Conservation (phyloP, 2,113 vertebrate genomes). For the Strigops habroptila region DNA sequence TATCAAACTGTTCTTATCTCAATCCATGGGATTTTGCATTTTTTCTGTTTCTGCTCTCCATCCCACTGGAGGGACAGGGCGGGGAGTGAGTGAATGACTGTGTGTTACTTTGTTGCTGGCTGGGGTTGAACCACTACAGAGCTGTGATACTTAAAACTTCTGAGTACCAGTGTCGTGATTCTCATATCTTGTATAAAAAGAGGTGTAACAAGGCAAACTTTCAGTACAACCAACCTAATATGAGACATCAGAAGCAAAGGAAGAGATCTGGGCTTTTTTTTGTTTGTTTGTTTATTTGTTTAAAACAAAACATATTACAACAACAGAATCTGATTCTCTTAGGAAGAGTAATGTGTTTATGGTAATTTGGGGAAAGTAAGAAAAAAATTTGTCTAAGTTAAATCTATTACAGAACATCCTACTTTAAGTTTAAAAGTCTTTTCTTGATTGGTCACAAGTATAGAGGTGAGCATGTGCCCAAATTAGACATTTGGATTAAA, state of each 20-base stretch:
- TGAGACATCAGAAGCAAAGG: not conserved
- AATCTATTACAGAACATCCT: not conserved
- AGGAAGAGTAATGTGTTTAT: not conserved
- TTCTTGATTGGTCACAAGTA: not conserved
- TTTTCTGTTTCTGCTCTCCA: too few species aligned
- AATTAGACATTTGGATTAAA: not conserved
- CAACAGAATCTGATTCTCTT: not conserved
- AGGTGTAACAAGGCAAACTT: not conserved
- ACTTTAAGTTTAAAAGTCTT: not conserved
- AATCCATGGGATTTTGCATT: too few species aligned
- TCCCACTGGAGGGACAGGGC: too few species aligned
- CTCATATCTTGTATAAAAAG: not conserved
- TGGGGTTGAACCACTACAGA: too few species aligned
- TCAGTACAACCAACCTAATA: not conserved
- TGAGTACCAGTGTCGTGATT: not conserved
- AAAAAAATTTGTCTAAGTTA: not conserved
- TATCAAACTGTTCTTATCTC: too few species aligned
- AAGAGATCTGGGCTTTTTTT: rapidly evolving
- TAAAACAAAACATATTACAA: not conserved
- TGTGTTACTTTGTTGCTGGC: too few species aligned
- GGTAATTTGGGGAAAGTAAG: not conserved
- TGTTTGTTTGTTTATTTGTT: not conserved
- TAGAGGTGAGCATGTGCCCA: not conserved
- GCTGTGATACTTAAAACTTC: not conserved
- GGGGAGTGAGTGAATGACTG: too few species aligned